phyloP scores from a whole-genome alignment of 1,140 invertebrate genomes.

The Nebria ingens region DNA sequence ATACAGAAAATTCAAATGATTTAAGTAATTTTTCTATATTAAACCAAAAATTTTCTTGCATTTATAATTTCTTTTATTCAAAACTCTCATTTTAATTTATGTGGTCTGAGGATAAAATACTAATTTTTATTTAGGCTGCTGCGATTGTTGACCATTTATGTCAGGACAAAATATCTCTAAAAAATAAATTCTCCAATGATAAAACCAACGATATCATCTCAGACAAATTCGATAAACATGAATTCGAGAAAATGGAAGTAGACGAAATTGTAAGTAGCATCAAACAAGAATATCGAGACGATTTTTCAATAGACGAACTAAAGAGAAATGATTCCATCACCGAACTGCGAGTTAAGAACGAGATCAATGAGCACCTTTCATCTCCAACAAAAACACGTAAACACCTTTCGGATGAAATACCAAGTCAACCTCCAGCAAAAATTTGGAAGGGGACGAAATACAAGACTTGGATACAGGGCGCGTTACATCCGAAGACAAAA shows the following conservation, averaged over 20 bases:
- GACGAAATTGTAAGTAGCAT: conserved; percentile 32
- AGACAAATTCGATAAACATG: conserved; percentile 26
- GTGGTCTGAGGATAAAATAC: background rate
- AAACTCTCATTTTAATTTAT: background rate
- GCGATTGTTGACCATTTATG: conserved; percentile 52
- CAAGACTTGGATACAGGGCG: conserved; percentile 55
- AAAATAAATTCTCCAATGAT: conserved; percentile 28
- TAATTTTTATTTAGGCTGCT: conserved; percentile 37
- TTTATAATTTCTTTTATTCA: background rate
- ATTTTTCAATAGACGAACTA: conserved; percentile 36
- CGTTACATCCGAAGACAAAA: conserved; percentile 52
- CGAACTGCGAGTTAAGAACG: conserved; percentile 10
- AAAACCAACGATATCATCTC: conserved; percentile 19
- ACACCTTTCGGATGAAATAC: conserved; percentile 25
- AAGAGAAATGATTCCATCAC: conserved; percentile 40
- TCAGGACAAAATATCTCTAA: conserved; percentile 35
- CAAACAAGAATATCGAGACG: conserved; percentile 44
- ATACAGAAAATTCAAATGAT: background rate
- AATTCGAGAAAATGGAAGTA: conserved; percentile 21
- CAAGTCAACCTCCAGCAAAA: conserved; percentile 46
- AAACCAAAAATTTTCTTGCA: no score
- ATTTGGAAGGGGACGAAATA: conserved; percentile 63
- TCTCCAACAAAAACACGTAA: conserved; percentile 37
- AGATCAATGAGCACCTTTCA: conserved; percentile 10
- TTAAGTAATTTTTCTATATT: background rate